A percentile compares a stretch with the other conserved stretches of the same genome.
phyloP scores from a whole-genome alignment of 2,888 invertebrate species.

The Lampropteryx suffumata region DNA sequence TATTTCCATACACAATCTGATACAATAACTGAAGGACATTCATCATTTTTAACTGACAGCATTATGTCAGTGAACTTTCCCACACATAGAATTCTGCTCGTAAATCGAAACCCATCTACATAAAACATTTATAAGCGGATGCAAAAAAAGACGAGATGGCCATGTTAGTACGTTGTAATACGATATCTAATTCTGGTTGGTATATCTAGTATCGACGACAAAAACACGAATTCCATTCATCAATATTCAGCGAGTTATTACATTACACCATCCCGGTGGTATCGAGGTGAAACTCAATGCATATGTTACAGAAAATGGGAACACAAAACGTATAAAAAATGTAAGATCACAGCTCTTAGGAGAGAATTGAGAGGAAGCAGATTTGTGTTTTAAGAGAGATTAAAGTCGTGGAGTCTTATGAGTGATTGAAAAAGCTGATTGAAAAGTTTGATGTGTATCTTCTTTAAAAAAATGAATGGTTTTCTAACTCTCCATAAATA shows the following conservation, averaged over 20 bases:
- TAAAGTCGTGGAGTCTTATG: conserved; percentile 11
- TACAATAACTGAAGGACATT: no score
- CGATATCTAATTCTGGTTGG: conserved; percentile 11
- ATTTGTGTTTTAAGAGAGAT: conserved; percentile 18
- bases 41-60: no score
- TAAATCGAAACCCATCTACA: background rate
- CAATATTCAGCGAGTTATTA: conserved; percentile 30
- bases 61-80: no score
- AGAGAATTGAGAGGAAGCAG: conserved; percentile 7
- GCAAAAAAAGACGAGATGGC: background rate
- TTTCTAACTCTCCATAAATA: no score
- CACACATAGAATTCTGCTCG: background rate
- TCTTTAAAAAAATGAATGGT: no score
- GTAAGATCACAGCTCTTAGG: conserved; percentile 13
- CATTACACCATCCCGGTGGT: conserved; percentile 24
- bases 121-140: background rate
- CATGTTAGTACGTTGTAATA: background rate
- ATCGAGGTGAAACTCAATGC: conserved; percentile 22
- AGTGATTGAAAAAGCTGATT: conserved; percentile 17
- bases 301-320: conserved; percentile 20
- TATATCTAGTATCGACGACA: conserved; percentile 5
- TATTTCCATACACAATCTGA: no score
- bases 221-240: conserved; percentile 21
- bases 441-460: no score
- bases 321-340: conserved; percentile 28